Conservation (phyloP, 1,140 invertebrate genomes). For the Lucilia cuprina region DNA sequence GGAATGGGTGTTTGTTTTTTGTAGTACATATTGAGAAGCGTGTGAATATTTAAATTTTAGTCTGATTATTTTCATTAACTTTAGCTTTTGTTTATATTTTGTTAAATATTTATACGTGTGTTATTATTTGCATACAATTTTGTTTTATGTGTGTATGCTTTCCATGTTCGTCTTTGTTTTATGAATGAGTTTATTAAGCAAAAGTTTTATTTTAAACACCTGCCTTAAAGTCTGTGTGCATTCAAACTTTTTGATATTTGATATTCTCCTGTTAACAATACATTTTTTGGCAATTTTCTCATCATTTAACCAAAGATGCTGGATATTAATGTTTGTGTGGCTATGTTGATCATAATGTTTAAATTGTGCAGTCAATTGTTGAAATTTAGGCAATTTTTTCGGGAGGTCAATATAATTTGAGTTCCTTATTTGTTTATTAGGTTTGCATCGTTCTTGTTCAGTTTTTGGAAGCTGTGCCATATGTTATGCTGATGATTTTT, state of each 20-base stretch:
- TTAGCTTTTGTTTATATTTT: not conserved
- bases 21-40: constrained; percentile 15
- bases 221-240: constrained; percentile 19
- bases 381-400: constrained; percentile 1
- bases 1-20: too few species aligned
- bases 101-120: not conserved
- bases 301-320: constrained; percentile 30
- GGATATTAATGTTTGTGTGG: not conserved
- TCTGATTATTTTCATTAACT: not conserved
- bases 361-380: constrained; percentile 7
- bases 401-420: constrained; percentile 5
- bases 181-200: not conserved
- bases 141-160: not conserved
- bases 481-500: not conserved
- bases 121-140: not conserved
- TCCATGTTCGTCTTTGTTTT: not conserved
- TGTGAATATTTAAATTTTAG: constrained; percentile 14
- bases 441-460: not conserved
- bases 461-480: not conserved
- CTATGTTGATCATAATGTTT: not conserved
- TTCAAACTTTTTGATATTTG: constrained; percentile 16
- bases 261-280: constrained; percentile 25
- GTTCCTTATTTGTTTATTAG: not conserved
- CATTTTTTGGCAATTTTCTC: constrained; percentile 32
- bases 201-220: constrained; percentile 16